Evolutionary conservation across 2,888 invertebrate genomes (phyloP).

Genomic region (Cyclophora albipunctata): DNA sequence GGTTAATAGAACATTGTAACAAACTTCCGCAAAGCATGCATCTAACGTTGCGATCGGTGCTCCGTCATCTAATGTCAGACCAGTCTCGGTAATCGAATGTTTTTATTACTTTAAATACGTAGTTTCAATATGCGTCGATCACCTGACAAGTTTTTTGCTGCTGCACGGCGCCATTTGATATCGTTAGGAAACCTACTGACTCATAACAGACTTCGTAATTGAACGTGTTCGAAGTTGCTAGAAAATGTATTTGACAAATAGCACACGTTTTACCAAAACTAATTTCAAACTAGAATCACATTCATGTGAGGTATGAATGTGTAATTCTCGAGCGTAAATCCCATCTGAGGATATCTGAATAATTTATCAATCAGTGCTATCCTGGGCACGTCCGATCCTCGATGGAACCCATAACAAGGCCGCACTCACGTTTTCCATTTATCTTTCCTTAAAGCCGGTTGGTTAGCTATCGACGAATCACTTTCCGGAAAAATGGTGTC

Average conservation of each 20-base stretch:
- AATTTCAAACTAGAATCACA: no score
- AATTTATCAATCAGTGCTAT: slow-evolving; percentile 17
- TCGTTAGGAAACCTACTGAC: slow-evolving; percentile 22
- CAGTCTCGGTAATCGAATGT: slow-evolving; percentile 28
- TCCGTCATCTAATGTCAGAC: slow-evolving; percentile 14
- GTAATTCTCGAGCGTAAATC: background rate
- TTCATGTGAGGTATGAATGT: slow-evolving; percentile 6
- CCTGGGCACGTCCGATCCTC: slow-evolving; percentile 24
- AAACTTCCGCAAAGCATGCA: slow-evolving; percentile 12
- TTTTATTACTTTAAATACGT: slow-evolving; percentile 40
- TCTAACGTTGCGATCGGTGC: slow-evolving; percentile 29
- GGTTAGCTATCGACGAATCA: background rate
- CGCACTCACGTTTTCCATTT: slow-evolving; percentile 19
- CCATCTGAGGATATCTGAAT: slow-evolving; percentile 18
- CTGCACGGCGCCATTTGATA: slow-evolving; percentile 39
- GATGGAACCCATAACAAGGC: slow-evolving; percentile 17
- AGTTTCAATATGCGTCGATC: slow-evolving; percentile 33
- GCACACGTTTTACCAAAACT: no score
- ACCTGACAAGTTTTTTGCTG: slow-evolving; percentile 36
- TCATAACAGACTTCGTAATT: slow-evolving; percentile 7
- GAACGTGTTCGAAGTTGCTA: no score
- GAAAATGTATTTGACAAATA: no score
- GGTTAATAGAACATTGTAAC: slow-evolving; percentile 20
- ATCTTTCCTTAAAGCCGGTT: slow-evolving; percentile 17
- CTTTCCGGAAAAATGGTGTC: no score